These are phyloP conservation scores for Pan troglodytes DNA, from an alignment of 2,113 vertebrate species.

Conservation along the genomic window NHGRI_mPanTro3-v2.1_pri NC_072412.2:74559501-74560000, in stretches of 20 bases:
- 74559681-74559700: slow-evolving; percentile 54
- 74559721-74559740: slow-evolving; percentile 8
- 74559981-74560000: background rate
- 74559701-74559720: slow-evolving; percentile 47
- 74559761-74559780: slow-evolving; percentile 20
- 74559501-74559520: background rate
- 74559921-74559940: background rate
- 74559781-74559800: slow-evolving; percentile 13
- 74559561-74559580: background rate
- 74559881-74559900: background rate
- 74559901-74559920: background rate
- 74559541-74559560: background rate
- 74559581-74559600: background rate
- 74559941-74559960: background rate
- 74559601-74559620: slow-evolving; percentile 14
- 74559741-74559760: slow-evolving; percentile 50
- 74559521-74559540: background rate
- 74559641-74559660: slow-evolving; percentile 29
- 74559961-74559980: background rate
- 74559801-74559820: background rate
- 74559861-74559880: background rate
- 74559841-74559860: background rate
- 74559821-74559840: background rate
- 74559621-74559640: background rate
- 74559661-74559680: background rate